Conservation (phyloP, 2,113 vertebrate species). For the Apodemus speciosus region DNA sequence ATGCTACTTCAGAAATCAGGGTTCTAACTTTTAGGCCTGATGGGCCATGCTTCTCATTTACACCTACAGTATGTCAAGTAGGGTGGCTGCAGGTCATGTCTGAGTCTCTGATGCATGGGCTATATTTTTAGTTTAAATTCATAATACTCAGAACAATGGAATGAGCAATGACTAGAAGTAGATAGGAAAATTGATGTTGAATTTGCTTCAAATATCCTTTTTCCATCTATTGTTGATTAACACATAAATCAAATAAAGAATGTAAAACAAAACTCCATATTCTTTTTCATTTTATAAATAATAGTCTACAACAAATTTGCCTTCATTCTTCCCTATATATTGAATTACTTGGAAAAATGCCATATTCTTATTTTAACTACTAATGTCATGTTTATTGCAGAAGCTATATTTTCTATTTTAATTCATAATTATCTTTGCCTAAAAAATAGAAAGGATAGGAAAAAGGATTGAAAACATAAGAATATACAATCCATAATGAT, state of each 20-base stretch:
- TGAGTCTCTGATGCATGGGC: neutral
- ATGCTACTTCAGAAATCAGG: neutral
- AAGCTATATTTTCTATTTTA: neutral
- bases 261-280: neutral
- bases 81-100: neutral
- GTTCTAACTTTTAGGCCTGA: neutral
- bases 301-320: neutral
- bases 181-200: neutral
- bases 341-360: neutral
- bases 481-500: neutral
- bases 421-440: neutral
- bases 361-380: neutral
- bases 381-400: neutral
- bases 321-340: fast-evolving
- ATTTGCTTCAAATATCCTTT: neutral
- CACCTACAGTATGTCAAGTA: neutral
- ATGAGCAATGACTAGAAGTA: fast-evolving
- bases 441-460: neutral
- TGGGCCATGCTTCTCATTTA: neutral
- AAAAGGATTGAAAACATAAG: neutral
- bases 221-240: neutral
- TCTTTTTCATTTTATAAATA: neutral
- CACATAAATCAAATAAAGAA: neutral
- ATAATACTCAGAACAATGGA: neutral
- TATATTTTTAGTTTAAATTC: neutral